Base-by-base conservation (phyloP, 2,113 vertebrate genomes). In the Heterotis niloticus region DNA sequence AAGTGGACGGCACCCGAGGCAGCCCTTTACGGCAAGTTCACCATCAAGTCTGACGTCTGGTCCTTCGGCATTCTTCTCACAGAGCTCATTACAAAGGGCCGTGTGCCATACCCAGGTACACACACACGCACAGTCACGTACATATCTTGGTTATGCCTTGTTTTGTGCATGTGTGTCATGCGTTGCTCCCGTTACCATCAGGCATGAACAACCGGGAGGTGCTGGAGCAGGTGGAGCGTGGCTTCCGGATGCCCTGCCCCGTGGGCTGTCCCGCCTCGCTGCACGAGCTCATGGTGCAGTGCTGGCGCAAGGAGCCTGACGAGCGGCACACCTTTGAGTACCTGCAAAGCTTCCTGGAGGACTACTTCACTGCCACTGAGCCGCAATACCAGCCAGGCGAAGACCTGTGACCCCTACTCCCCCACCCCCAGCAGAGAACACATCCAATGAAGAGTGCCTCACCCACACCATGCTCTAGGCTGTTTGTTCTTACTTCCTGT, bases 131-230 rank as follows among this genome's bases (percentile, higher is more conserved):
- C 14, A 18, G 13, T 10, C 11, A 26, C 20, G 16, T 17, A 44
- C 56, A 51, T n/a, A 51, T 26, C 56, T 12, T 78, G 51, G 72
- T 0, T 75, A 81, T 75, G 24, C 7, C 34, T 44, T 44, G 34
- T 7, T 44, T 44, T 78, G 72, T 79, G 59, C 70, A 20, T 79
- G n/a, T 83, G 24, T 67, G 76, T 51, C 7, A 2, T 20, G 1
- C 62, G n/a, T 60, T 11, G 17, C 64, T 11, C 34, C 20, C 77
- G 83, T 4, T 62, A 34, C 62, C 0, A 0, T 0, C 78, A 99
- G 98, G 98, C 82, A 99, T 99, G 98, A 98, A 95, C 88, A 99
- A 98, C 89, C 91, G 96, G 1, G 98, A 99, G 89, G 98, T 99
- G 78, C 68, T 99, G 92, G 98, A 99, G 87, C 95, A 96, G 86